Base-by-base conservation (phyloP, 2,888 invertebrate genomes). In the Palloptera scutellata region DNA sequence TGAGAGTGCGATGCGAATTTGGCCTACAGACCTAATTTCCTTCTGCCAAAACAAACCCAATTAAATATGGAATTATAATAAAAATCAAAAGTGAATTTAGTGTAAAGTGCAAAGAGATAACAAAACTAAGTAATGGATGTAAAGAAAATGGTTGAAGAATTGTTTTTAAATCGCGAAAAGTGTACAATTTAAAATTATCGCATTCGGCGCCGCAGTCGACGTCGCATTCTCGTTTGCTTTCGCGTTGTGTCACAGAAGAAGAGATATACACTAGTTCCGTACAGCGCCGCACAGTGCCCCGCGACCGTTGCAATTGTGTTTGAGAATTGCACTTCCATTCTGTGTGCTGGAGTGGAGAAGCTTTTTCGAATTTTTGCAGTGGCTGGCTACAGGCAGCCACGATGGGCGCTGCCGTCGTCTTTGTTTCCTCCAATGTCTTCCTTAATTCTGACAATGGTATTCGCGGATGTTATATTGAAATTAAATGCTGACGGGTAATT, bases 21-120 rank as follows among this genome's bases (percentile, higher is more conserved):
- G 75, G 70, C 75, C 75, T 75, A 73, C 73, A 72, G 72, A 75
- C 75, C 75, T 72, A 75, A 75, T 75, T 75, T 71, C 65, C 66
- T 72, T 71, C 67, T 64, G 67, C 69, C 68, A 71, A 78, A 76
- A 66, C 57, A 69, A 69, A 75, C 71, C 70, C 70, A 66, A 73
- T 74, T 72, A 74, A 76, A 76, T 72, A 76, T 70, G 66, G 71
- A 71, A 66, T 42, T 43, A 42, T 41, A 30, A 59, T 51, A 45
- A 57, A 61, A 64, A 66, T 60, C 48, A 63, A 45, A 63, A 70
- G 57, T 66, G 59, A 59, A 70, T 66, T 48, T 55, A 15, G 48
- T 48, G 48, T 15, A 15, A 15, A 13, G 48, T 48, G 48, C 48
- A 48, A 6, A 48, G n/a, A 48, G 48, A 48, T 15, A 15, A 13